A percentile compares a stretch with the other conserved stretches of the same genome.
These are phyloP conservation scores for Tringa solitaria DNA, from an alignment of 2,113 vertebrate genomes.

Conservation along the genomic window DNA sequence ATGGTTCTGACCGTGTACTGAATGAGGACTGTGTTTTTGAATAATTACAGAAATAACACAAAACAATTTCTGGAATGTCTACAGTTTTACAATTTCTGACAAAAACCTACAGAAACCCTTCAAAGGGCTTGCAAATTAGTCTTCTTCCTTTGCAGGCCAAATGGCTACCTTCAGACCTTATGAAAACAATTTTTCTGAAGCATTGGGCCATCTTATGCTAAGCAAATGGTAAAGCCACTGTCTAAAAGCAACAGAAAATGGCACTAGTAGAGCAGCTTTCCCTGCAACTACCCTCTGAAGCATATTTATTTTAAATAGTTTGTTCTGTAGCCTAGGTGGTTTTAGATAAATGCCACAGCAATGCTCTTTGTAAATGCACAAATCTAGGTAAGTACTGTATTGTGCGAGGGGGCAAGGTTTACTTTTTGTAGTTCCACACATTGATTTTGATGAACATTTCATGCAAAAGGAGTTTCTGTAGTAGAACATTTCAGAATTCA, in stretches of 20 bases:
- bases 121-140: neutral
- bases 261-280: neutral
- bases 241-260: neutral
- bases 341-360: constrained; percentile 41
- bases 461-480: constrained; percentile 75
- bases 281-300: neutral
- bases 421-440: constrained; percentile 64
- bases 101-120: neutral
- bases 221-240: neutral
- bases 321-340: neutral
- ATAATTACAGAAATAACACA: neutral
- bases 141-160: neutral
- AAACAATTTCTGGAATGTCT: neutral
- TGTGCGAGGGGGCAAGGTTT: constrained; percentile 33
- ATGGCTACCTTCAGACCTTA: neutral
- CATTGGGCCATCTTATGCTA: neutral
- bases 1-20: neutral
- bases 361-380: constrained; percentile 9
- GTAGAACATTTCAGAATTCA: constrained; percentile 76
- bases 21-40: neutral
- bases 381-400: constrained; percentile 51
- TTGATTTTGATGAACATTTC: constrained; percentile 79
- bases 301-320: constrained; percentile 49
- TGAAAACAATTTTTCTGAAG: neutral
- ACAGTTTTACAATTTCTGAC: neutral